Evolutionary conservation across 2,888 invertebrate genomes (phyloP).

Genomic region (Podotricha telesiphe): DNA sequence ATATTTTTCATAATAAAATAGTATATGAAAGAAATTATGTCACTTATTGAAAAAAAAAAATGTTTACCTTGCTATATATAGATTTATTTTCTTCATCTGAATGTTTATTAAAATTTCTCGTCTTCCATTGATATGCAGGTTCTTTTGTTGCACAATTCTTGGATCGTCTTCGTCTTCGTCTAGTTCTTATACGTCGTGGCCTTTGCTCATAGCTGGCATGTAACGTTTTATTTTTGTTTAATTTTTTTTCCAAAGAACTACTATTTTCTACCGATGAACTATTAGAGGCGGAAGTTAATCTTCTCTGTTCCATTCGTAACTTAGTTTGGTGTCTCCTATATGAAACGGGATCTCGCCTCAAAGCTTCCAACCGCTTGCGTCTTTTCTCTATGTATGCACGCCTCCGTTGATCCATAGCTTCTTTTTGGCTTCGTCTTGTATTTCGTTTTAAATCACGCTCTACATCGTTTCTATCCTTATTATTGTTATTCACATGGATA

Average conservation of each 20-base stretch:
- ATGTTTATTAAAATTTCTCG: slow-evolving; percentile 52
- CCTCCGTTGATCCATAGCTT: slow-evolving; percentile 79
- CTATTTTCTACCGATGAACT: slow-evolving; percentile 65
- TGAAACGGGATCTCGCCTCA: slow-evolving; percentile 70
- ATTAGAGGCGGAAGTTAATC: slow-evolving; percentile 51
- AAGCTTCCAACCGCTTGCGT: slow-evolving; percentile 63
- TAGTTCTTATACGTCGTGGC: slow-evolving; percentile 61
- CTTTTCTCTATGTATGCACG: slow-evolving; percentile 68
- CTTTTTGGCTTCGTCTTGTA: slow-evolving; percentile 78
- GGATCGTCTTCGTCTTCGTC: slow-evolving; percentile 67
- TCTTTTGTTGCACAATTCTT: slow-evolving; percentile 78
- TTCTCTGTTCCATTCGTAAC: slow-evolving; percentile 67
- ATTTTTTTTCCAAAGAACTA: slow-evolving; percentile 58
- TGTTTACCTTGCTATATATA: slow-evolving; percentile 50
- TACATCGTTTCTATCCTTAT: slow-evolving; percentile 76
- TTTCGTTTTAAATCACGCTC: slow-evolving; percentile 74
- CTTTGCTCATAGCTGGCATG: slow-evolving; percentile 57
- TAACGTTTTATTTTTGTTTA: slow-evolving; percentile 53
- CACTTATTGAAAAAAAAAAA: background rate
- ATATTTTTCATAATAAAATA: slow-evolving; percentile 8
- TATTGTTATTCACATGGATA: slow-evolving; percentile 56
- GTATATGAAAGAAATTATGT: background rate
- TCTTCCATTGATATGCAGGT: slow-evolving; percentile 72
- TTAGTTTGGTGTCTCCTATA: slow-evolving; percentile 67
- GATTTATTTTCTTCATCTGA: slow-evolving; percentile 49